A percentile compares a stretch with the other conserved stretches of the same genome.
Conservation (phyloP, 2,888 invertebrate genomes). For the Gortyna flavago region DNA sequence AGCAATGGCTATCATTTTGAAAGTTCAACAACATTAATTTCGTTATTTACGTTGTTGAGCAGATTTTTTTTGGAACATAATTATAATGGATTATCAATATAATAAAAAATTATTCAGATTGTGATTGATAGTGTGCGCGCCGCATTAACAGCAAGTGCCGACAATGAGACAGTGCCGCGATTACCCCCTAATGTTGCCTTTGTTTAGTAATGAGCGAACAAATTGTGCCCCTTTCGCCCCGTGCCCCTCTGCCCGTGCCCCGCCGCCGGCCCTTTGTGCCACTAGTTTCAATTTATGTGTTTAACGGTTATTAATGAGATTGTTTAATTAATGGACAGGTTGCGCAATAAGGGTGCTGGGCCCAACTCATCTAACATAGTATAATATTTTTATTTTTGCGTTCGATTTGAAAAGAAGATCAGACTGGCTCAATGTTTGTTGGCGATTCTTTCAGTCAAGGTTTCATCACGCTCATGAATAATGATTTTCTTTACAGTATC, state of each 20-base stretch:
- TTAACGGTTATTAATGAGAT: conserved; percentile 66
- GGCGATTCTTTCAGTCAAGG: neutral
- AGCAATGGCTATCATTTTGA: too few relatives aligned
- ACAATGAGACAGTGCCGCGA: conserved; percentile 69
- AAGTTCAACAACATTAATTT: too few relatives aligned
- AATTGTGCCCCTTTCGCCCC: conserved; percentile 67
- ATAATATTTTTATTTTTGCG: too few relatives aligned
- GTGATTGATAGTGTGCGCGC: neutral
- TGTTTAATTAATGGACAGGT: conserved; percentile 58
- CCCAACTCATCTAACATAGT: too few relatives aligned
- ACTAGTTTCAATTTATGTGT: conserved; percentile 65
- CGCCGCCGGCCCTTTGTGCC: conserved; percentile 49
- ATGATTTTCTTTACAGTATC: too few relatives aligned
- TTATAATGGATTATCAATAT: too few relatives aligned
- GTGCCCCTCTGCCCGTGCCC: conserved; percentile 55
- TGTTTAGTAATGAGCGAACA: conserved; percentile 74
- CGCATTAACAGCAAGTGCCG: conserved; percentile 59
- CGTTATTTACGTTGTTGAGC: too few relatives aligned
- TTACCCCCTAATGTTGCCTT: conserved; percentile 76
- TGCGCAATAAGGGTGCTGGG: too few relatives aligned
- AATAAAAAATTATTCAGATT: too few relatives aligned
- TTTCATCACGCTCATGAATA: neutral
- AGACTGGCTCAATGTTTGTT: neutral
- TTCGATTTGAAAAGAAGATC: neutral
- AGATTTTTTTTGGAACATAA: too few relatives aligned